These are phyloP conservation scores for human DNA, from an alignment of 2,113 vertebrate species.

Conservation along the genomic window GRCh38 chr2:173033001-173033500, in stretches of 20 bases:
- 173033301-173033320: neutral
- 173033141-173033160: neutral
- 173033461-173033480: neutral
- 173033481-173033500: neutral
- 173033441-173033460: neutral
- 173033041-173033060: neutral
- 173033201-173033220: neutral
- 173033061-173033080: neutral
- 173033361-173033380: neutral
- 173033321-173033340: neutral
- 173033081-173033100: neutral
- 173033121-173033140: neutral
- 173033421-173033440: neutral
- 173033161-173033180: neutral
- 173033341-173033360: neutral
- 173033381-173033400: neutral
- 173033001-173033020: neutral
- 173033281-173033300: neutral
- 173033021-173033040: neutral
- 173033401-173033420: neutral
- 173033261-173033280: neutral
- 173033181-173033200: neutral
- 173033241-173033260: neutral
- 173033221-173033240: fast-evolving
- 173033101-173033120: neutral